Evolutionary conservation across 37 sponge, comb jelly and placozoan species (phyloP).

Genomic region (Cliona cf. orientalis): DNA sequence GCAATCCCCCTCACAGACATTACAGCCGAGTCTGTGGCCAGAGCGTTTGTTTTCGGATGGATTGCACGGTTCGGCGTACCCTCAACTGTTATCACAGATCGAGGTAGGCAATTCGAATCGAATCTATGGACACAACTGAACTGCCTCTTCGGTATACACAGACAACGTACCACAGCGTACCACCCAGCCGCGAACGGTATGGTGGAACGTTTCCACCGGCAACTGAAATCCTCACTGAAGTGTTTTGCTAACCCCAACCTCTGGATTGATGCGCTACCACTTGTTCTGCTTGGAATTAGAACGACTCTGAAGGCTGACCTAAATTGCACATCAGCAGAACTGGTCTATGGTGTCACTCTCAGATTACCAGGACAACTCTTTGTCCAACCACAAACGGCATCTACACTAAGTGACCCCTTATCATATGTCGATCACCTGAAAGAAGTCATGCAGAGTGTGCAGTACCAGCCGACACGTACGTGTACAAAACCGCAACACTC

Average conservation of each 20-base stretch:
- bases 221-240: constrained; percentile 63
- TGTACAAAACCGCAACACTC: too few relatives aligned
- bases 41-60: constrained; percentile 53
- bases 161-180: constrained; percentile 60
- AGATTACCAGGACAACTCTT: constrained; percentile 74
- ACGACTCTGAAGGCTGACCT: constrained; percentile 68
- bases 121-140: constrained; percentile 40
- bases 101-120: constrained; percentile 66
- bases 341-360: constrained; percentile 77
- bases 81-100: constrained; percentile 50
- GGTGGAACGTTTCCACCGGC: constrained; percentile 68
- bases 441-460: too few relatives aligned
- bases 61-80: constrained; percentile 65
- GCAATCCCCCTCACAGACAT: constrained; percentile 50
- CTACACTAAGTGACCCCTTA: too few relatives aligned
- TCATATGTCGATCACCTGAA: too few relatives aligned
- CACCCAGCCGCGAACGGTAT: constrained; percentile 70
- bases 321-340: constrained; percentile 58
- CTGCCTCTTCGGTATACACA: constrained; percentile 49
- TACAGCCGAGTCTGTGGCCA: constrained; percentile 54
- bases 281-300: constrained; percentile 65
- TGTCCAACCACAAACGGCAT: constrained; percentile 3
- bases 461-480: too few relatives aligned
- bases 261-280: constrained; percentile 71
- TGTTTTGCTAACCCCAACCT: constrained; percentile 30